Conservation (phyloP, 2,797 vertebrate species). For the Chelon auratus region DNA sequence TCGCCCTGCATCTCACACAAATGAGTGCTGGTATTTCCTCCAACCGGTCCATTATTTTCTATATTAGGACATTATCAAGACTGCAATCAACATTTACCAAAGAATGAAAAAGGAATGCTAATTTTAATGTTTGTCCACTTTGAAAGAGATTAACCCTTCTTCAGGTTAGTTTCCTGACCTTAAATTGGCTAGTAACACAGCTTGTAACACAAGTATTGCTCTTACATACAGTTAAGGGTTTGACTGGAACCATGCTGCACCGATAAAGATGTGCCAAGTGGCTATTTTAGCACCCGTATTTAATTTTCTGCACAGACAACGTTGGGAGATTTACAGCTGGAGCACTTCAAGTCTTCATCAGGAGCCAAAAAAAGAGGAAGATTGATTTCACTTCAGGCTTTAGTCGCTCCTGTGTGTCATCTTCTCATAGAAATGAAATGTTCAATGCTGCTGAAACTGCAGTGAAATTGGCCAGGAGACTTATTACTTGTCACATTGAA, state of each 20-base stretch:
- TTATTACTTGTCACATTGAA: not conserved
- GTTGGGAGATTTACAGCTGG: not conserved
- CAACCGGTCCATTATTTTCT: slow-evolving; percentile 6
- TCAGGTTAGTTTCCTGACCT: not conserved
- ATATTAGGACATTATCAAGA: not conserved
- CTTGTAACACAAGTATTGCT: not conserved
- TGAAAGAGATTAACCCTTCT: not conserved
- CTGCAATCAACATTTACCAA: not conserved
- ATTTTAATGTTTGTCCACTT: not conserved
- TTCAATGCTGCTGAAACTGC: not conserved
- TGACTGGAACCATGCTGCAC: not conserved
- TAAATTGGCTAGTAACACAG: not conserved
- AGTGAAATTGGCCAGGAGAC: not conserved
- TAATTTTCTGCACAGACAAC: not conserved
- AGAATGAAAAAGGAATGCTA: not conserved
- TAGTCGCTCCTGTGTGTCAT: not conserved
- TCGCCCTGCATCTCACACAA: slow-evolving; percentile 27
- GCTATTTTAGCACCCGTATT: slow-evolving; percentile 2
- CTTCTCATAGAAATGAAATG: not conserved
- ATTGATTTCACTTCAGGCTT: not conserved
- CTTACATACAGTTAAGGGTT: not conserved
- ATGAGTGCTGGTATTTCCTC: slow-evolving; percentile 11
- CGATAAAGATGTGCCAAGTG: not conserved
- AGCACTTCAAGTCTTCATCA: not conserved
- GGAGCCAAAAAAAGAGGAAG: too few species aligned